Base-by-base conservation (phyloP, 2,113 vertebrate species). In the Ceyx melanurus region DNA sequence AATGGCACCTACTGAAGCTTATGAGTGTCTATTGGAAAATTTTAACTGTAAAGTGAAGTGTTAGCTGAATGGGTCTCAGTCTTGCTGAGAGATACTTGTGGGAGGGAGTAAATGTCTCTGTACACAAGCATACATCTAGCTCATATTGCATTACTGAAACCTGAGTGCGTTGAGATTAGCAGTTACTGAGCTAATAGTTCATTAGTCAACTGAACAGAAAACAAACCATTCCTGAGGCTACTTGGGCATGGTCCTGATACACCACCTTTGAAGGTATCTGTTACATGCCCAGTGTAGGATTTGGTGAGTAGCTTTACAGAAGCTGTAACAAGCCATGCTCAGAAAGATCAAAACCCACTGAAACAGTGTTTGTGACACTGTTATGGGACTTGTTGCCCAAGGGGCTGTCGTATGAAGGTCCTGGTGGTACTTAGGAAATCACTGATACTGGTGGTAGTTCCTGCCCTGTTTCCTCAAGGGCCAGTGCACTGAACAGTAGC, bases 111-210 rank as follows among this genome's bases (percentile, higher is more conserved):
- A 79, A 79, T 2, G 6, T 72, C 48, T 64, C 37, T 68, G 60
- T 62, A 62, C 12, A 15, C 28, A 4, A 65, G 53, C 0, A 0
- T 73, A 7, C 15, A 2, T 68, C 61, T 68, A 66, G 17, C 53
- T 82, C 75, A 16, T 61, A 16, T 77, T 83, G 37, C 13, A 3
- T 86, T 79, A 43, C 54, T 75, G 89, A 82, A 84, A 57, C 18
- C 53, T 53, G n/a, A 68, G 50, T 89, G 20, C 8, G 6, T 57
- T 1, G 5, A 85, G 78, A 58, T 75, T 37, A 62, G 84, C 71
- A 51, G 70, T 64, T 86, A 74, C 60, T 84, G 74, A 89, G 80
- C 61, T 88, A 92, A 33, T 54, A 64, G 53, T 74, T 89, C 66
- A 31, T 79, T 57, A 76, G 43, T 46, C 35, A 87, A 33, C 31